Evolutionary conservation across 2,797 vertebrate species (phyloP).

Genomic region (Champsocephalus gunnari): DNA sequence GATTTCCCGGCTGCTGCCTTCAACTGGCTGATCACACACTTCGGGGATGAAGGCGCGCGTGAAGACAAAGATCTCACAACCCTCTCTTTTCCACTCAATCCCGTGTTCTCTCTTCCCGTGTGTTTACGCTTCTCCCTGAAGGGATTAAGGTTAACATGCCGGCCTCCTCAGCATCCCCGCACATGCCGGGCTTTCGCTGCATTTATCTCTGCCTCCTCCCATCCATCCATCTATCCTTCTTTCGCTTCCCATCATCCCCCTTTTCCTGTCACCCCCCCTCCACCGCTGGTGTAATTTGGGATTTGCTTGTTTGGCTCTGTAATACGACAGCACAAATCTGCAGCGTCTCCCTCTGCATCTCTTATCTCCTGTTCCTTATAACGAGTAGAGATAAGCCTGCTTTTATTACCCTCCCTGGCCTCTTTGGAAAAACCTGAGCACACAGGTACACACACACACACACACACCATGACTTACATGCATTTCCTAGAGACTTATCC

Average conservation of each 20-base stretch:
- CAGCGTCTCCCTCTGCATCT: slow-evolving; percentile 65
- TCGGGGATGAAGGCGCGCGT: slow-evolving; percentile 66
- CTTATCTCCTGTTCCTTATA: slow-evolving; percentile 74
- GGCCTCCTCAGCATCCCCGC: slow-evolving; percentile 65
- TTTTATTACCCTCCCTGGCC: slow-evolving; percentile 77
- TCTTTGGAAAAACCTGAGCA: slow-evolving; percentile 41
- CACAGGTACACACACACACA: too few species aligned
- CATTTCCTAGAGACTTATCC: too few species aligned
- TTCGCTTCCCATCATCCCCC: slow-evolving; percentile 52
- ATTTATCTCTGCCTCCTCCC: slow-evolving; percentile 53
- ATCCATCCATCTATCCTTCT: slow-evolving; percentile 21
- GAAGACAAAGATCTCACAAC: slow-evolving; percentile 77
- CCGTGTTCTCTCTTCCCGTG: slow-evolving; percentile 65
- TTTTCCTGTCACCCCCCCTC: slow-evolving; percentile 59
- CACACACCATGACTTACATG: too few species aligned
- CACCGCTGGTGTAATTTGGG: slow-evolving; percentile 68
- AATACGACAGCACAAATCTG: slow-evolving; percentile 73
- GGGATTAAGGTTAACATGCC: slow-evolving; percentile 80
- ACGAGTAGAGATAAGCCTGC: slow-evolving; percentile 77
- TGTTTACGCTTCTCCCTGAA: slow-evolving; percentile 68
- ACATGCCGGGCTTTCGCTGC: slow-evolving; percentile 49
- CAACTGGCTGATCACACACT: slow-evolving; percentile 72
- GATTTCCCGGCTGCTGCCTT: slow-evolving; percentile 74
- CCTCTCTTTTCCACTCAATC: slow-evolving; percentile 71
- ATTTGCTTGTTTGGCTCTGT: slow-evolving; percentile 61